A percentile compares a stretch with the other conserved stretches of the same genome.
phyloP scores from a whole-genome alignment of 2,888 invertebrate species.

The Gisinianus flammeolus region DNA sequence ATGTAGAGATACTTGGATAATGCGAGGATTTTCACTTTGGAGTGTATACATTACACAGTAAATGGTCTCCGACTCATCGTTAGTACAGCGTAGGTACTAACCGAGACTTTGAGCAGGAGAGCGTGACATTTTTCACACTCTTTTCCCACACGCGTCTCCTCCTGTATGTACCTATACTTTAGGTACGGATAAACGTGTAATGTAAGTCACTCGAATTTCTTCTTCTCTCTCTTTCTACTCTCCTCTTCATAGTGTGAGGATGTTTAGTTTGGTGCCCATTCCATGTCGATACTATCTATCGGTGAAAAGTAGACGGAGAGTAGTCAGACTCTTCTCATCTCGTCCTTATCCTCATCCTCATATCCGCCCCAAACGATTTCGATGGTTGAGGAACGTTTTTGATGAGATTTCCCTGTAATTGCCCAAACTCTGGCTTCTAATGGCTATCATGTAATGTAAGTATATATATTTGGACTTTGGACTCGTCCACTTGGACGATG shows the following conservation, averaged over 20 bases:
- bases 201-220: too few species aligned
- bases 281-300: background rate
- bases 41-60: background rate
- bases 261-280: background rate
- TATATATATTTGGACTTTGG: slow-evolving; percentile 23
- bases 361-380: slow-evolving; percentile 43
- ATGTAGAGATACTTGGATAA: background rate
- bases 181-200: background rate
- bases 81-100: background rate
- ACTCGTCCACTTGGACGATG: background rate
- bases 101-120: slow-evolving; percentile 21
- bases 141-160: background rate
- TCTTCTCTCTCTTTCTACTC: background rate
- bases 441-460: slow-evolving; percentile 37
- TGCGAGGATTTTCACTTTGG: background rate
- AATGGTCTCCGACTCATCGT: background rate
- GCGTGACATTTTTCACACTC: slow-evolving; percentile 35
- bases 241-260: background rate
- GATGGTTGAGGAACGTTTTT: slow-evolving; percentile 42
- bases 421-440: slow-evolving; percentile 42
- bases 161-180: background rate
- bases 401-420: slow-evolving; percentile 57
- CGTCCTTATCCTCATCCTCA: background rate
- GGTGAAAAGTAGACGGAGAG: background rate
- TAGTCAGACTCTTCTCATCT: background rate